A percentile compares a stretch with the other conserved stretches of the same genome.
phyloP scores from a whole-genome alignment of 2,797 vertebrate genomes.

The Okamejei kenojei region DNA sequence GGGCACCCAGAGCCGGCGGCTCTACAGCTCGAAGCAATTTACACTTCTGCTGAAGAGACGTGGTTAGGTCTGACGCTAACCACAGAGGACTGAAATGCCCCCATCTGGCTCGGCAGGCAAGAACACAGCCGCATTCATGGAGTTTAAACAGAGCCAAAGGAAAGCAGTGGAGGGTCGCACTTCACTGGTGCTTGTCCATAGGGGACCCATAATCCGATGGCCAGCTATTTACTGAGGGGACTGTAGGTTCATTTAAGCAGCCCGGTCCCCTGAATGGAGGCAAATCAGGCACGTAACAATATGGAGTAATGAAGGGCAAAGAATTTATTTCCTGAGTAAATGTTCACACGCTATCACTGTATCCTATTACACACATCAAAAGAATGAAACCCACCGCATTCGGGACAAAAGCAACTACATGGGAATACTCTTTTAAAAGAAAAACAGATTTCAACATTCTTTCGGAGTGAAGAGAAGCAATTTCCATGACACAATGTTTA shows the following conservation, averaged over 20 bases:
- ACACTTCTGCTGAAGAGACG: conserved; percentile 13
- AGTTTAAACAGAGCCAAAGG: conserved; percentile 13
- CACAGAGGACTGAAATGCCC: conserved; percentile 13
- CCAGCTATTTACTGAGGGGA: conserved; percentile 10
- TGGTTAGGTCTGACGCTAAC: background rate
- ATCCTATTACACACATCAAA: background rate
- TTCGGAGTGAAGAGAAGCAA: background rate
- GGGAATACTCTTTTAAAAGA: background rate
- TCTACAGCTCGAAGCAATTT: background rate
- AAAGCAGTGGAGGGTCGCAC: conserved; percentile 1
- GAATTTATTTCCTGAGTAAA: background rate
- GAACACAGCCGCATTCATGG: conserved; percentile 31
- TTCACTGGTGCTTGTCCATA: background rate
- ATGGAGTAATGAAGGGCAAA: conserved; percentile 11
- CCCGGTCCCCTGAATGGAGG: too few relatives aligned
- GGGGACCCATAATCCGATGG: background rate
- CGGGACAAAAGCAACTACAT: background rate
- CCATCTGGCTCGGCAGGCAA: background rate
- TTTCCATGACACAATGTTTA: background rate
- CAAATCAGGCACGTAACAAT: conserved; percentile 9
- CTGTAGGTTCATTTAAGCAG: conserved; percentile 22
- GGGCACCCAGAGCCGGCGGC: background rate
- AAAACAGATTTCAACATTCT: background rate
- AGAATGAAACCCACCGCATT: background rate
- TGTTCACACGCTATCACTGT: background rate